phyloP scores from a whole-genome alignment of 2,797 vertebrate genomes.

The Falco concolor region DNA sequence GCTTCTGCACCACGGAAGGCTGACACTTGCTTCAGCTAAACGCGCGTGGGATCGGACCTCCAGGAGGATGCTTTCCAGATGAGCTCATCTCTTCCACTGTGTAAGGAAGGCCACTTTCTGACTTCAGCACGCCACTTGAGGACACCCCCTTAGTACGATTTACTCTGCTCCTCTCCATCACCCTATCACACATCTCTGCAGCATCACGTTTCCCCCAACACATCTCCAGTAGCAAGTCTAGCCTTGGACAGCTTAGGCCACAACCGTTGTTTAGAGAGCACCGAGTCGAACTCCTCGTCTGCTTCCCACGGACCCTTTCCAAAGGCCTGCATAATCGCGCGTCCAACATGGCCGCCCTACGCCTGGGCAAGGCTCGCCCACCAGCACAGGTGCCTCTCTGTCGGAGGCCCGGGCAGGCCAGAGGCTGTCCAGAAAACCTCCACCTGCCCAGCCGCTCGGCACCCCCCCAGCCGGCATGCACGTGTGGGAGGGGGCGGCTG shows the following conservation, averaged over 20 bases:
- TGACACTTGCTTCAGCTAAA: background rate
- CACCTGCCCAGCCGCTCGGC: background rate
- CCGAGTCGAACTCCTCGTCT: background rate
- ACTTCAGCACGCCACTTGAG: background rate
- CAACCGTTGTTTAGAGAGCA: background rate
- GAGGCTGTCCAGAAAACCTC: background rate
- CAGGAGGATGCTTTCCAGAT: background rate
- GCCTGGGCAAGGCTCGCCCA: background rate
- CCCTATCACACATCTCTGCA: background rate
- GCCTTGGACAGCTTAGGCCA: background rate
- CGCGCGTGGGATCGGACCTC: background rate
- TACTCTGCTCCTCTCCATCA: background rate
- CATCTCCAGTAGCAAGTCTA: background rate
- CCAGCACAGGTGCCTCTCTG: background rate
- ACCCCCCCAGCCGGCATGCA: no score
- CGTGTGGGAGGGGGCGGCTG: no score
- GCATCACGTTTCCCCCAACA: background rate
- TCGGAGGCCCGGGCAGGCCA: background rate
- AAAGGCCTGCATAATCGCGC: background rate
- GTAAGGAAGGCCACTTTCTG: background rate
- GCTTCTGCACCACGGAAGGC: background rate
- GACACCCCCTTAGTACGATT: background rate
- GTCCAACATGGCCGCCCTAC: accelerated
- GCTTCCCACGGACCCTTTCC: background rate
- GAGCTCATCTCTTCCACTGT: background rate